phyloP scores from a whole-genome alignment of 2,113 vertebrate genomes.

The Rhinichthys klamathensis region DNA sequence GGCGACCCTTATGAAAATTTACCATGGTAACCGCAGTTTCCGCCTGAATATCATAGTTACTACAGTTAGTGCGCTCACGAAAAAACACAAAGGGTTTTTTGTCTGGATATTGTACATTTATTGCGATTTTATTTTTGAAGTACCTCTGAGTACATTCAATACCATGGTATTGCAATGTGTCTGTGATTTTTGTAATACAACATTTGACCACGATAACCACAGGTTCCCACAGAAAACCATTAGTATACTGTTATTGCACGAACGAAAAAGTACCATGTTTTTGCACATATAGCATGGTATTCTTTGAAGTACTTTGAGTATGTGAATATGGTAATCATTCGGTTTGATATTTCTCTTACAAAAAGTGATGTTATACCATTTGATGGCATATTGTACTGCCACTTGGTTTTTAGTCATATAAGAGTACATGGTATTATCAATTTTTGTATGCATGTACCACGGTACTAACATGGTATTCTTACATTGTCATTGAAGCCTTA shows the following conservation, averaged over 20 bases:
- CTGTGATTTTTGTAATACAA: background rate
- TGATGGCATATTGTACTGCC: background rate
- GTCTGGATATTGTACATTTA: background rate
- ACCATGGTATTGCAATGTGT: background rate
- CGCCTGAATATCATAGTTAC: background rate
- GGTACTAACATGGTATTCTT: too few species aligned
- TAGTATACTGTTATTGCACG: background rate
- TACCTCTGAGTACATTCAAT: background rate
- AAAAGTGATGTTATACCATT: background rate
- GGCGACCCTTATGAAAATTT: background rate
- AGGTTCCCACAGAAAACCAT: background rate
- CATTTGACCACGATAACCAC: background rate
- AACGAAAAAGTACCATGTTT: background rate
- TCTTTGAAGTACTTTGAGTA: background rate
- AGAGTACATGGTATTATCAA: background rate
- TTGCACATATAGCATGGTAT: background rate
- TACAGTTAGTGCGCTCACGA: background rate
- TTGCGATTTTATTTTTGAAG: background rate
- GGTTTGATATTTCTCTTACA: background rate
- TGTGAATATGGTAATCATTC: background rate
- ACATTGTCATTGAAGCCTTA: background rate
- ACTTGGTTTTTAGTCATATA: background rate
- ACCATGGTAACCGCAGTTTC: conserved; percentile 21
- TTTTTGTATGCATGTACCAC: background rate
- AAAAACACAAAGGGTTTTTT: background rate